Evolutionary conservation across 2,888 invertebrate genomes (phyloP).

Genomic region (Pseudococcus longispinus): DNA sequence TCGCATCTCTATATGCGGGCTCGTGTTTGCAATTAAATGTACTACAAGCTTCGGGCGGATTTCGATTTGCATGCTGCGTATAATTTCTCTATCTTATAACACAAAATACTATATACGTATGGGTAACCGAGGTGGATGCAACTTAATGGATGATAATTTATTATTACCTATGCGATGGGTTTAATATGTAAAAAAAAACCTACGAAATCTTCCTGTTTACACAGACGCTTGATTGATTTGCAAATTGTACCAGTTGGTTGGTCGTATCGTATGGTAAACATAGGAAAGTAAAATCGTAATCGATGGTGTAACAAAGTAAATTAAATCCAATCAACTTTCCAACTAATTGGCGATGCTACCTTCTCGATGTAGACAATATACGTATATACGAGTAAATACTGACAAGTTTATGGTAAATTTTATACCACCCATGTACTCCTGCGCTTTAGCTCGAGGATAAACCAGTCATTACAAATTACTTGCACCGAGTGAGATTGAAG

Average conservation of each 20-base stretch:
- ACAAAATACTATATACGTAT: not conserved
- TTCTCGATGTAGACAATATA: not conserved
- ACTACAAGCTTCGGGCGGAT: not conserved
- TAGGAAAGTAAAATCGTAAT: not conserved
- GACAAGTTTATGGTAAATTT: not conserved
- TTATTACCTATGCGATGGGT: not conserved
- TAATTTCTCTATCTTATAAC: not conserved
- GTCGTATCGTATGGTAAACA: not conserved
- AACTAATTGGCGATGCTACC: not conserved
- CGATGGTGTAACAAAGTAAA: slow-evolving; percentile 24
- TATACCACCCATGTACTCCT: slow-evolving; percentile 1
- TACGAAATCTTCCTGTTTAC: not conserved
- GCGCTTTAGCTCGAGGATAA: not conserved
- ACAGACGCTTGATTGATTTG: slow-evolving; percentile 16
- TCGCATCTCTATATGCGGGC: slow-evolving; percentile 1
- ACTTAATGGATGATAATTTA: not conserved
- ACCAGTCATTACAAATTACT: not conserved
- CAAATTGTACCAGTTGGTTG: slow-evolving; percentile 8
- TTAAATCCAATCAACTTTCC: slow-evolving; percentile 13
- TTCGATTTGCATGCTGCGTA: not conserved
- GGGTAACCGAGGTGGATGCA: not conserved
- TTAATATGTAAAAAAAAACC: not conserved
- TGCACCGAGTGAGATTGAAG: not conserved
- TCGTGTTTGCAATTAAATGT: slow-evolving; percentile 18
- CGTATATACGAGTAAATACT: not conserved